A percentile compares a stretch with the other conserved stretches of the same genome.
Conservation (phyloP, 2,888 invertebrate genomes). For the Gymnocheta viridis region DNA sequence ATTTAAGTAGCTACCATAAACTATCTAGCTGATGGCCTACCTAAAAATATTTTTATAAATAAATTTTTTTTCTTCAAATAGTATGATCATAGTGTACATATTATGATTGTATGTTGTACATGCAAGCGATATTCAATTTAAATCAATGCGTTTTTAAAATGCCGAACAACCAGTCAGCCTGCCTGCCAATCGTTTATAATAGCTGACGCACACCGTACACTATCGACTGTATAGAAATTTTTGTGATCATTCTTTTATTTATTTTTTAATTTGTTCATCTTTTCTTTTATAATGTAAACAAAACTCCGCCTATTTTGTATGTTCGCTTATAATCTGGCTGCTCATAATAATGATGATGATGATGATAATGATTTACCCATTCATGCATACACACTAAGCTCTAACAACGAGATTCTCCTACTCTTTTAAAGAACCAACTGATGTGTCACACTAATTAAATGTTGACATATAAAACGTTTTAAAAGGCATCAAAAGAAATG, state of each 20-base stretch:
- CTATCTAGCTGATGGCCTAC: too few species aligned
- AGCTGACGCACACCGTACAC: slow-evolving; percentile 52
- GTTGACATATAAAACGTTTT: slow-evolving; percentile 48
- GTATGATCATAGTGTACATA: not conserved
- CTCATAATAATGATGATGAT: slow-evolving; percentile 16
- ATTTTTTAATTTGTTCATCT: slow-evolving; percentile 46
- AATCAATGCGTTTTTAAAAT: slow-evolving; percentile 37
- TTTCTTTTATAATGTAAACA: slow-evolving; percentile 77
- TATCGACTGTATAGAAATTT: slow-evolving; percentile 24
- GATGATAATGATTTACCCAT: not conserved
- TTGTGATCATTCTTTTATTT: slow-evolving; percentile 28
- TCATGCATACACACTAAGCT: not conserved
- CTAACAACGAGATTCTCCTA: not conserved
- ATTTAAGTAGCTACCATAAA: too few species aligned
- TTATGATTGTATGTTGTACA: not conserved
- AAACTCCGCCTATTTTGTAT: slow-evolving; percentile 78
- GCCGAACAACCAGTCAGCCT: slow-evolving; percentile 40
- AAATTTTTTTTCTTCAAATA: not conserved
- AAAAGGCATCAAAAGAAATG: slow-evolving; percentile 47
- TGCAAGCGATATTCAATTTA: slow-evolving; percentile 3
- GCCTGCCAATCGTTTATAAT: slow-evolving; percentile 58
- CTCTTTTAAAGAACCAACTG: slow-evolving; percentile 6
- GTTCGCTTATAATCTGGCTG: not conserved
- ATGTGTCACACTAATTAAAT: slow-evolving; percentile 46
- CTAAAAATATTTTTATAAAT: not conserved